Evolutionary conservation across 1,140 invertebrate genomes (phyloP).

Genomic region (Anadara kagoshimensis): DNA sequence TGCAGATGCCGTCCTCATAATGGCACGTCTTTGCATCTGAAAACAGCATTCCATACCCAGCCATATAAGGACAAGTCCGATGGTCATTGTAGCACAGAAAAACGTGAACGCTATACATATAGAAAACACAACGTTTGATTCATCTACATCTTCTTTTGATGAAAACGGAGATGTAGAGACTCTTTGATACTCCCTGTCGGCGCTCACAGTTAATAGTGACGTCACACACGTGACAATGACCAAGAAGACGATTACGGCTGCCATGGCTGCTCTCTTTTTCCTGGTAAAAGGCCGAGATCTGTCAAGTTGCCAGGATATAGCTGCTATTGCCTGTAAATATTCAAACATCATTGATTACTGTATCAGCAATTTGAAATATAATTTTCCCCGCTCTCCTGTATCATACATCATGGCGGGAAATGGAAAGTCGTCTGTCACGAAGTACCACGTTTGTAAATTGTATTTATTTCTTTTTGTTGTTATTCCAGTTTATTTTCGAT

Average conservation of each 20-base stretch:
- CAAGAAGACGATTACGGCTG: conserved; percentile 26
- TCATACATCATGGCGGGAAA: background rate
- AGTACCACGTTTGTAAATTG: background rate
- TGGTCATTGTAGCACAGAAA: conserved; percentile 41
- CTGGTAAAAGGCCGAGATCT: conserved; percentile 30
- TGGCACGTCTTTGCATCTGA: conserved; percentile 22
- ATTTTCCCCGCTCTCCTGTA: background rate
- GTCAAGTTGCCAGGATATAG: conserved; percentile 26
- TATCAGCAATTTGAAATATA: background rate
- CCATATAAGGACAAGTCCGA: conserved; percentile 37
- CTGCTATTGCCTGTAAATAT: conserved; percentile 19
- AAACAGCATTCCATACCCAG: conserved; percentile 38
- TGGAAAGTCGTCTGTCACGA: background rate
- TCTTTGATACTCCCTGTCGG: conserved; percentile 31
- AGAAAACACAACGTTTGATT: conserved; percentile 36
- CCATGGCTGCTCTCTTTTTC: conserved; percentile 31
- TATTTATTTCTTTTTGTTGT: no score
- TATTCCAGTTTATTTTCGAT: no score
- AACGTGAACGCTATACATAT: conserved; percentile 39
- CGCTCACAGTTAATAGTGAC: conserved; percentile 35
- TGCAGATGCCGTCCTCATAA: conserved; percentile 18
- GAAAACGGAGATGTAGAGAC: conserved; percentile 25
- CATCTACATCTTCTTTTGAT: conserved; percentile 22
- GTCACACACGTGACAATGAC: conserved; percentile 30
- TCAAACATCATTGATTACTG: background rate